These are phyloP conservation scores for Brachionus plicatilis DNA, from an alignment of 1,140 invertebrate species.

Conservation along the genomic window DNA sequence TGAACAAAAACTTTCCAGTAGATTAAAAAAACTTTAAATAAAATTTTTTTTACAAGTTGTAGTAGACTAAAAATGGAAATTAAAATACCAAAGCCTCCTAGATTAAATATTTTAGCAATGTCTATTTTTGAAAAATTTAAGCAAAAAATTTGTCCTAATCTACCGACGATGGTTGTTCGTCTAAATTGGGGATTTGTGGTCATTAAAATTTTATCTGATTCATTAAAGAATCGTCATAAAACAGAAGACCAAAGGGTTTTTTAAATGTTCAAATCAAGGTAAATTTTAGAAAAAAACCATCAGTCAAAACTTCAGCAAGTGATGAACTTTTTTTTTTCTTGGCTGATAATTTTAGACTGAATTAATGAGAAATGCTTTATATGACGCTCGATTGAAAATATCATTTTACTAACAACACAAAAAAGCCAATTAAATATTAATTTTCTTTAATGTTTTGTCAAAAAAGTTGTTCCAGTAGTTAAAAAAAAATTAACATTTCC, in stretches of 20 bases:
- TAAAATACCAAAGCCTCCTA: neutral
- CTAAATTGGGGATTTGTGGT: neutral
- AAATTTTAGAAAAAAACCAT: neutral
- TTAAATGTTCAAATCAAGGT: neutral
- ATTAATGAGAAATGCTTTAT: neutral
- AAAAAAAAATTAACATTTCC: neutral
- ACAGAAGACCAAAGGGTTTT: neutral
- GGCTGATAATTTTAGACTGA: neutral
- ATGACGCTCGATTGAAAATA: neutral
- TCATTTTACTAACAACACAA: neutral
- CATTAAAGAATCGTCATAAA: neutral
- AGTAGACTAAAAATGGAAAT: neutral
- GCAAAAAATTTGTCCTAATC: neutral
- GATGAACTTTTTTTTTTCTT: neutral
- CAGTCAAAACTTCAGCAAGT: neutral
- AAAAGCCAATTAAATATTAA: neutral
- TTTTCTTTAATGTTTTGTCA: neutral
- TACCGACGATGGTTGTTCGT: neutral
- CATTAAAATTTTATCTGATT: neutral
- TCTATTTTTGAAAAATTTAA: neutral
- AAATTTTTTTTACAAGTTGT: neutral
- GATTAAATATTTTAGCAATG: neutral
- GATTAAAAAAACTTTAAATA: slow-evolving; percentile 8
- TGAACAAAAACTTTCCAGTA: neutral
- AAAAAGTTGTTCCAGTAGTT: neutral